Percentiles rank a stretch among this genome's conserved stretches.
Conservation (phyloP, 2,888 invertebrate species). For the Conchocele bisecta region DNA sequence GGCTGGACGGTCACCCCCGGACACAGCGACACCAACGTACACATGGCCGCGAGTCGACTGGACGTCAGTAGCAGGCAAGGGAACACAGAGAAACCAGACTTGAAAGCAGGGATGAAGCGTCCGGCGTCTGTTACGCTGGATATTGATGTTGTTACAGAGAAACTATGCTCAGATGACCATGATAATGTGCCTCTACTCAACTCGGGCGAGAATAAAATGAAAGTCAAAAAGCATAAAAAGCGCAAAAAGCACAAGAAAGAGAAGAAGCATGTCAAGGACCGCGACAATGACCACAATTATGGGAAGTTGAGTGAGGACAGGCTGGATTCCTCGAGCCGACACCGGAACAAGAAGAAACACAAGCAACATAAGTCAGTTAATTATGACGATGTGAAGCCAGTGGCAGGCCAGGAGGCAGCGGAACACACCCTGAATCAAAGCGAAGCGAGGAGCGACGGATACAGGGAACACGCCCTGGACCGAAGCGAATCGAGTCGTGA, state of each 20-base stretch:
- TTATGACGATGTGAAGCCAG: too few species aligned
- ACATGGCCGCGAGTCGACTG: too few species aligned
- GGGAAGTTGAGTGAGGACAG: too few species aligned
- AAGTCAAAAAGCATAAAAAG: constrained; percentile 71
- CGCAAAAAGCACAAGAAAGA: constrained; percentile 49
- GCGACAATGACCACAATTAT: constrained; percentile 27
- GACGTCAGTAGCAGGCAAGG: neutral
- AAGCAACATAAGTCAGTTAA: too few species aligned
- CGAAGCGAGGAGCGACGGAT: too few species aligned
- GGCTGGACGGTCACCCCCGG: constrained; percentile 66
- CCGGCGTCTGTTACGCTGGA: neutral
- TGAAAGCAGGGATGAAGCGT: neutral
- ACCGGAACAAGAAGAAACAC: too few species aligned
- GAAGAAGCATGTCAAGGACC: constrained; percentile 29
- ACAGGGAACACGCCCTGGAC: too few species aligned
- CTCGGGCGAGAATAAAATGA: constrained; percentile 33
- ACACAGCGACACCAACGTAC: too few species aligned
- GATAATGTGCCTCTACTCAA: constrained; percentile 4
- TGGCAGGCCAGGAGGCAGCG: too few species aligned
- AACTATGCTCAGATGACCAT: constrained; percentile 46
- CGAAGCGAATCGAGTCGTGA: too few species aligned
- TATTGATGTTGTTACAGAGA: constrained; percentile 27
- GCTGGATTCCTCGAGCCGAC: too few species aligned
- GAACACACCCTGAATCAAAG: too few species aligned
- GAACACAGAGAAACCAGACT: neutral